These are phyloP conservation scores for Neogobius melanostomus DNA, from an alignment of 2,113 vertebrate genomes.

Conservation along the genomic window DNA sequence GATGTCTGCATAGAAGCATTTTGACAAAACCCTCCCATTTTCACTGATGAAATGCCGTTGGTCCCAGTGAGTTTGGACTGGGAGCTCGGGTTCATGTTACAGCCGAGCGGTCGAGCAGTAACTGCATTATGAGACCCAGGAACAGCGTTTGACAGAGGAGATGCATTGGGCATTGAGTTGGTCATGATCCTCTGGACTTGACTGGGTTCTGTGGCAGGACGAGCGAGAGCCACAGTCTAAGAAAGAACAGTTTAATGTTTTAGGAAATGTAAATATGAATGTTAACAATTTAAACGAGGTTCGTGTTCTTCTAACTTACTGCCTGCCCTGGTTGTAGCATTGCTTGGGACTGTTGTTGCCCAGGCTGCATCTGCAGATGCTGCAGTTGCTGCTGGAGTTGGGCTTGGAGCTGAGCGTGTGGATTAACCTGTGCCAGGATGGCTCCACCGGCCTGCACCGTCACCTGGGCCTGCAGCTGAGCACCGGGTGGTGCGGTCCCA, in stretches of 20 bases:
- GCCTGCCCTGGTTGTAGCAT: conserved; percentile 76
- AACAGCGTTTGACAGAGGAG: conserved; percentile 70
- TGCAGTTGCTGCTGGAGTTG: conserved; percentile 84
- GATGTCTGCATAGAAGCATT: conserved; percentile 65
- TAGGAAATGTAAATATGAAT: background rate
- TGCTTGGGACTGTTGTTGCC: conserved; percentile 74
- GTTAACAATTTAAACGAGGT: background rate
- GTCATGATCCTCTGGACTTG: conserved; percentile 83
- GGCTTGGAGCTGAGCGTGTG: conserved; percentile 79
- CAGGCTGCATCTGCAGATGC: conserved; percentile 78
- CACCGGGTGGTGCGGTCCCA: conserved; percentile 57
- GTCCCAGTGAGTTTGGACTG: conserved; percentile 85
- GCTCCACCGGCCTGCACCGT: conserved; percentile 76
- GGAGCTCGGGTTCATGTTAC: conserved; percentile 80
- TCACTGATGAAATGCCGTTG: conserved; percentile 78
- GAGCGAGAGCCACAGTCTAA: conserved; percentile 83
- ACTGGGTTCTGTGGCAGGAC: conserved; percentile 80
- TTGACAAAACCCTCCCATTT: conserved; percentile 83
- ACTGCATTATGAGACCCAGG: conserved; percentile 75
- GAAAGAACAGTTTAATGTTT: background rate
- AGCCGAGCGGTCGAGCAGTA: conserved; percentile 78
- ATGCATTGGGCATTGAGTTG: conserved; percentile 77
- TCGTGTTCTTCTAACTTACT: conserved; percentile 60
- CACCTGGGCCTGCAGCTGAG: conserved; percentile 79
- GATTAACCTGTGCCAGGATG: conserved; percentile 71